Base-by-base conservation (phyloP, 2,113 vertebrate genomes). In the Anoplopoma fimbria region DNA sequence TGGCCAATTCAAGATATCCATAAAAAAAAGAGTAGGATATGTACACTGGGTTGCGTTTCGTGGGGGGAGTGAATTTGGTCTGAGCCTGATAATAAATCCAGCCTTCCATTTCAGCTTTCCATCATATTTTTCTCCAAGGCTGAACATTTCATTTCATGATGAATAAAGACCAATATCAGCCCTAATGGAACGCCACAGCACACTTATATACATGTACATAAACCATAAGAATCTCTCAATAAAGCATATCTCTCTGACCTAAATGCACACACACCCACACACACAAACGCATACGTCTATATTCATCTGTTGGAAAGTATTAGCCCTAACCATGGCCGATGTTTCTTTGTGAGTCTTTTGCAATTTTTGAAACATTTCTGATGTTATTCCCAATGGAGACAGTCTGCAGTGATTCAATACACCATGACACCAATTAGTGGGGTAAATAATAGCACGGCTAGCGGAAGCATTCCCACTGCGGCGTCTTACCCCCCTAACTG, bases 371-470 rank as follows among this genome's bases (percentile, higher is more conserved):
- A 79, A 74, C 53, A 69, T 72, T 65, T 76, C n/a, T 81, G 47
- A 62, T 69, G 58, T 1, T 8, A 58, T 47, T 88, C 80, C 86
- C 75, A 25, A 13, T 7, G 72, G 79, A 70, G 60, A 74, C 27
- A 19, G 58, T 63, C 67, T 61, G 77, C 45, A 31, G 51, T 38
- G 67, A 88, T 78, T 89, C 90, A 88, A 91, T 83, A 82, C 83
- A 55, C 82, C 76, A 17, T 75, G 86, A 88, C 90, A 89, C 88
- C 90, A 93, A 93, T 93, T 93, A 93, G 84, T 6, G 64, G 69
- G 69, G 77, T 90, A 90, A 93, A 93, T 89, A 93, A 93, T 68
- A 80, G 75, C 60, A 3, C 3, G 27, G 55, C 38, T 77, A 34
- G 68, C 34, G 55, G 71, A 77, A 36, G 47, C 63, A 40, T 57